Percentiles rank a stretch among this genome's conserved stretches.
These are phyloP conservation scores for Sebastes trivittatus DNA, from an alignment of 2,797 vertebrate species.

Conservation along the genomic window DNA sequence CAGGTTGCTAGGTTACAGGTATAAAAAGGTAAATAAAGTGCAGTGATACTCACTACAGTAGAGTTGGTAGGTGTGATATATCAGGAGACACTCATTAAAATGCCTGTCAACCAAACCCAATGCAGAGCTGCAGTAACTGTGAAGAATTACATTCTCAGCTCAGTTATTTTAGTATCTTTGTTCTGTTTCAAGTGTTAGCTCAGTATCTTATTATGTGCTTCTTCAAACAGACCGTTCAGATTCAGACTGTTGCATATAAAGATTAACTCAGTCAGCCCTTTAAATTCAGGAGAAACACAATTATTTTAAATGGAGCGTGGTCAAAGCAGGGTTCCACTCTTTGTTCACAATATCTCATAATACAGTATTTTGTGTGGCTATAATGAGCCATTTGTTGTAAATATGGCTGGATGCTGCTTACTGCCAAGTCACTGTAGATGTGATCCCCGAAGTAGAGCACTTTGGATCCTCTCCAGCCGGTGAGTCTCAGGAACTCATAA, in stretches of 20 bases:
- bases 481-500: slow-evolving; percentile 97
- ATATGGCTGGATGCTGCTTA: slow-evolving; percentile 73
- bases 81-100: slow-evolving; percentile 25
- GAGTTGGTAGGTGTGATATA: slow-evolving; percentile 6
- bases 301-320: slow-evolving; percentile 8
- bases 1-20: slow-evolving; percentile 14
- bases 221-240: background rate
- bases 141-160: background rate
- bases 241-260: slow-evolving; percentile 1
- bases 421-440: slow-evolving; percentile 99
- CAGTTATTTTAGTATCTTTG: slow-evolving; percentile 6
- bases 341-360: slow-evolving; percentile 5
- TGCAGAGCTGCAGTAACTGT: slow-evolving; percentile 1
- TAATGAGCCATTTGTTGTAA: slow-evolving; percentile 11
- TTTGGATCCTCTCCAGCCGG: slow-evolving; percentile 96
- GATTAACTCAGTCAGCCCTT: slow-evolving; percentile 5
- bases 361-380: background rate
- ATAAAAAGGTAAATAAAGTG: slow-evolving; percentile 13
- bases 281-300: background rate
- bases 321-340: slow-evolving; percentile 5
- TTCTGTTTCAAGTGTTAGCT: background rate
- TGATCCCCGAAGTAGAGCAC: slow-evolving; percentile 99
- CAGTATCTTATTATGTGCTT: background rate
- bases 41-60: background rate
- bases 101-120: background rate